Conservation (phyloP, 2,888 invertebrate species). For the Drosophila prostipennis region DNA sequence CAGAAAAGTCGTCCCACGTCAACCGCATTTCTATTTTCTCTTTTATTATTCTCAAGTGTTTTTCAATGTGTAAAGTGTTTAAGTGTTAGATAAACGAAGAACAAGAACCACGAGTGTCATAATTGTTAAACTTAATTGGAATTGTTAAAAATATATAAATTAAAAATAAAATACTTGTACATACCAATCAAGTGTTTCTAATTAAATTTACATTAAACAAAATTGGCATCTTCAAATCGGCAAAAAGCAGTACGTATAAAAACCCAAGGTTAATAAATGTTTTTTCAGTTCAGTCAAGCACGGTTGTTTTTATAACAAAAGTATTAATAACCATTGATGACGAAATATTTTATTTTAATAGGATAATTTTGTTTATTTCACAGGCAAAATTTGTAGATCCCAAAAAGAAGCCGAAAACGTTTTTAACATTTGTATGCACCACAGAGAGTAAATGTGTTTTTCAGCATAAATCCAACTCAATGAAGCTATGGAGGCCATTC, state of each 20-base stretch:
- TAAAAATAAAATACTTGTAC: constrained; percentile 46
- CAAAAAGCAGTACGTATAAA: constrained; percentile 61
- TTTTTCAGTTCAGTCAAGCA: constrained; percentile 47
- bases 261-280: constrained; percentile 34
- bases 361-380: constrained; percentile 65
- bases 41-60: constrained; percentile 26
- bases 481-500: constrained; percentile 25
- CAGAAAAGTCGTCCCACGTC: constrained; percentile 40
- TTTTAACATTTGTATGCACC: constrained; percentile 48
- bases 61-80: constrained; percentile 48
- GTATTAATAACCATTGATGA: neutral
- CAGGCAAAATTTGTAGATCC: constrained; percentile 81
- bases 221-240: constrained; percentile 67
- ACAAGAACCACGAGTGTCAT: constrained; percentile 56
- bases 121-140: constrained; percentile 57
- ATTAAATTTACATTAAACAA: constrained; percentile 16
- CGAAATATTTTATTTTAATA: constrained; percentile 22
- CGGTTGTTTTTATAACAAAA: constrained; percentile 42
- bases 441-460: constrained; percentile 52
- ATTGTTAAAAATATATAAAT: constrained; percentile 58
- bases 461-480: constrained; percentile 55
- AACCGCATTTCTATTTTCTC: constrained; percentile 35
- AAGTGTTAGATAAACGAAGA: constrained; percentile 43
- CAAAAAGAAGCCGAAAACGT: constrained; percentile 30
- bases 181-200: constrained; percentile 40